A percentile compares a stretch with the other conserved stretches of the same genome.
phyloP scores from a whole-genome alignment of 2,113 vertebrate genomes.

The Megaceryle maxima region DNA sequence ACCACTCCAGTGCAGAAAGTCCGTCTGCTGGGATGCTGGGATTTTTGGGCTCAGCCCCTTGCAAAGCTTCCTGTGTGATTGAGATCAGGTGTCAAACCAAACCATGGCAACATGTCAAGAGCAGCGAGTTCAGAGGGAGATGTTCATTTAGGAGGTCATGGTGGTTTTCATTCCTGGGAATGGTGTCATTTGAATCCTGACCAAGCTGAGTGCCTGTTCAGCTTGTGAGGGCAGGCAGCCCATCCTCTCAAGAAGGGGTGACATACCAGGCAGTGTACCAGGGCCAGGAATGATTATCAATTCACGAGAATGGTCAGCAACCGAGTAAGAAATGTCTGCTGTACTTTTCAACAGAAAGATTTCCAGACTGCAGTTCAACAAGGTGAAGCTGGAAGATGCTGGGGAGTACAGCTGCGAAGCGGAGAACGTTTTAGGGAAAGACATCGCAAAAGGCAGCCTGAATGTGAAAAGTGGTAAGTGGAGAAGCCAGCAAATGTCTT shows the following conservation, averaged over 20 bases:
- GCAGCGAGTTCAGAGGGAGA: not conserved
- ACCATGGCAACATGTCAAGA: accelerated
- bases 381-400: slow-evolving; percentile 90
- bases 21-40: not conserved
- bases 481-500: slow-evolving; percentile 43
- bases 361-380: slow-evolving; percentile 94
- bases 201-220: not conserved
- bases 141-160: not conserved
- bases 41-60: not conserved
- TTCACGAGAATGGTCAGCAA: not conserved
- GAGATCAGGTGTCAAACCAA: not conserved
- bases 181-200: not conserved
- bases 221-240: not conserved
- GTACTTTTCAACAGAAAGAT: slow-evolving; percentile 87
- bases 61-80: not conserved
- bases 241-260: not conserved
- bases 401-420: slow-evolving; percentile 97
- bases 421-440: slow-evolving; percentile 90
- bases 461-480: slow-evolving; percentile 95
- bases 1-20: not conserved
- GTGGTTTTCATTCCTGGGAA: not conserved
- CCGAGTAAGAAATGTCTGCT: slow-evolving; percentile 55
- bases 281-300: not conserved
- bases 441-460: slow-evolving; percentile 87
- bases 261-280: not conserved